Base-by-base conservation (phyloP, 2,797 vertebrate species). In the Galago senegalensis region DNA sequence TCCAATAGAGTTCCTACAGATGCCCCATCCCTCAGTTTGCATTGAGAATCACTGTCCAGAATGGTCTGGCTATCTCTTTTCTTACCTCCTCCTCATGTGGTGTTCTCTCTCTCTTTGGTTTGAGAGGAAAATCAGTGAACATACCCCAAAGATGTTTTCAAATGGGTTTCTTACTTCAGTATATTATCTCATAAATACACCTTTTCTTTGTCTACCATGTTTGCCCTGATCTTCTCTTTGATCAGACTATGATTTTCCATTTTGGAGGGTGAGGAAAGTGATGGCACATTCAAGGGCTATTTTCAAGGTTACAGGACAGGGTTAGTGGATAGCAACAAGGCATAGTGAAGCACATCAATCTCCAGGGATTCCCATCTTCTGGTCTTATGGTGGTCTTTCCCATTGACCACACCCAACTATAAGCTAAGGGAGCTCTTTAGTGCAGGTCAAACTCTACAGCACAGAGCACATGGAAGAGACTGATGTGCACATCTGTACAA, bases 61-160 rank as follows among this genome's bases (percentile, higher is more conserved):
- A 84, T 80, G 17, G 37, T 87, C 63, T 79, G 53, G 43, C 14
- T 77, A 25, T 75, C 17, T 93, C n/a, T 60, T 90, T 88, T 89
- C 65, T 92, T 29, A 53, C 21, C 29, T 82, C 40, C 37, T 85
- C 14, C 29, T 10, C 76, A 10, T 49, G 11, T 5, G 7, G n/a
- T 49, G 27, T n/a, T 93, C 43, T 89, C 9, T 81, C 29, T 91
- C 34, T 83, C 81, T 31, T 79, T 87, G 37, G 43, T 87, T 1
- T 58, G 20, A 37, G 3, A 65, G 60, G 25, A 72, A 94, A 92
- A 82, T 92, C 1, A 27, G n/a, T 56, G 63, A 14, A 46, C 18
- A 58, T 18, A 61, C 27, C 49, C 17, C 56, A 81, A 79, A 85
- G 46, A 40, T 76, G 23, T 87, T 94, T 91, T 83, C 23, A 72